These are phyloP conservation scores for Epistrophe grossulariae DNA, from an alignment of 2,888 invertebrate genomes.

Conservation along the genomic window DNA sequence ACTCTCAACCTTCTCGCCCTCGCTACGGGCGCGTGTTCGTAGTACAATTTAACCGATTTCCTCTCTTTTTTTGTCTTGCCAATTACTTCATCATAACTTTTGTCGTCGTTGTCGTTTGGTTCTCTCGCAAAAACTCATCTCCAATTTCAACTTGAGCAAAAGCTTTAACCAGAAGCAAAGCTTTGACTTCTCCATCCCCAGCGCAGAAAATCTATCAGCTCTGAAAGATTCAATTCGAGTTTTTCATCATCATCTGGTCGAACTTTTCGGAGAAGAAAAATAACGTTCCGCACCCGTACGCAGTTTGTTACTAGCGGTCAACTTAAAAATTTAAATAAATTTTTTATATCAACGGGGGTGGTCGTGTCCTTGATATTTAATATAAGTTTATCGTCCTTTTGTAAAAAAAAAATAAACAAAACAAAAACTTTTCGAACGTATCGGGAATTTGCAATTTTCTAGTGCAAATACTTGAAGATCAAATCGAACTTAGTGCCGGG, in stretches of 20 bases:
- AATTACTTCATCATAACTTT: slow-evolving; percentile 22
- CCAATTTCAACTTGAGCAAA: slow-evolving; percentile 35
- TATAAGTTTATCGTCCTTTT: slow-evolving; percentile 26
- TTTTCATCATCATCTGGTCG: slow-evolving; percentile 72
- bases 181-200: slow-evolving; percentile 54
- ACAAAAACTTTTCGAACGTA: slow-evolving; percentile 14
- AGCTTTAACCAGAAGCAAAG: slow-evolving; percentile 42
- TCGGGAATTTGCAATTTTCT: neutral
- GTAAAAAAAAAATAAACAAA: neutral
- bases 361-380: slow-evolving; percentile 25
- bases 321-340: slow-evolving; percentile 47
- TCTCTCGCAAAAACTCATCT: slow-evolving; percentile 10
- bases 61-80: slow-evolving; percentile 44
- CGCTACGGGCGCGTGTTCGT: slow-evolving; percentile 1
- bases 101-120: neutral
- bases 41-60: slow-evolving; percentile 33
- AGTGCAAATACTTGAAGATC: slow-evolving; percentile 17
- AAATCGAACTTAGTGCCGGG: slow-evolving; percentile 44
- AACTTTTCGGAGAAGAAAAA: slow-evolving; percentile 62
- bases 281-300: slow-evolving; percentile 69
- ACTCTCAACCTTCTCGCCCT: slow-evolving; percentile 9
- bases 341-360: slow-evolving; percentile 32
- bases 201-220: slow-evolving; percentile 45
- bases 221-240: slow-evolving; percentile 67
- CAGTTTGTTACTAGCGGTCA: slow-evolving; percentile 62